Conservation (phyloP, 2,797 vertebrate genomes). For the Danionella dracula region DNA sequence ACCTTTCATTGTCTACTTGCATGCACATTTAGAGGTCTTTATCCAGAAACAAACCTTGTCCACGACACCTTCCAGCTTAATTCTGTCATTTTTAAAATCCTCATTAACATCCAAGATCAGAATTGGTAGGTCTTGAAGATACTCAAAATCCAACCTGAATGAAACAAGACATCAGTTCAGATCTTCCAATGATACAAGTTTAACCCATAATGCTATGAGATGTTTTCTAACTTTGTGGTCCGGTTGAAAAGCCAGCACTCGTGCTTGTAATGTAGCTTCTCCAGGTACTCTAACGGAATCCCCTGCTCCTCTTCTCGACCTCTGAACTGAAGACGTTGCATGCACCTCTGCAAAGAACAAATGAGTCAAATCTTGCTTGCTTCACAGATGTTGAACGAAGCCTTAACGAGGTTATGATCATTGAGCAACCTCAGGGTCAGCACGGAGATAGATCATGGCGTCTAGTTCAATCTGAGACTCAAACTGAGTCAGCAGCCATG, state of each 20-base stretch:
- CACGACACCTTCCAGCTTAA: constrained; percentile 71
- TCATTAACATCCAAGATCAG: constrained; percentile 75
- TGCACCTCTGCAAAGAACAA: constrained; percentile 68
- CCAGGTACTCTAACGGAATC: constrained; percentile 78
- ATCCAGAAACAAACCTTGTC: constrained; percentile 62
- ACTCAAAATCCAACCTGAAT: constrained; percentile 74
- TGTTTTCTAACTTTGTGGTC: constrained; percentile 63
- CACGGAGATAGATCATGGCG: constrained; percentile 78
- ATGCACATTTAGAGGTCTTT: no score
- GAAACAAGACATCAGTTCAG: background rate
- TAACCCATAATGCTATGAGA: background rate
- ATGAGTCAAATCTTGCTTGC: background rate
- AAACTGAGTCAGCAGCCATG: constrained; percentile 76
- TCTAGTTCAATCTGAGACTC: constrained; percentile 69
- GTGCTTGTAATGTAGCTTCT: constrained; percentile 80
- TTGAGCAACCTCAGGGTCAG: constrained; percentile 70
- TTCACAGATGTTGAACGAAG: no score
- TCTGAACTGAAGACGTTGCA: constrained; percentile 72
- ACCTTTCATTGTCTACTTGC: no score
- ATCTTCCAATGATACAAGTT: background rate
- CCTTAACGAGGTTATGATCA: background rate
- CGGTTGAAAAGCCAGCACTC: constrained; percentile 75
- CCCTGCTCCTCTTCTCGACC: constrained; percentile 76
- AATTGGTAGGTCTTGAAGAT: constrained; percentile 71
- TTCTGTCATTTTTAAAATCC: constrained; percentile 77